These are phyloP conservation scores for Linurgus olivaceus DNA, from an alignment of 2,797 vertebrate species.

Conservation along the genomic window DNA sequence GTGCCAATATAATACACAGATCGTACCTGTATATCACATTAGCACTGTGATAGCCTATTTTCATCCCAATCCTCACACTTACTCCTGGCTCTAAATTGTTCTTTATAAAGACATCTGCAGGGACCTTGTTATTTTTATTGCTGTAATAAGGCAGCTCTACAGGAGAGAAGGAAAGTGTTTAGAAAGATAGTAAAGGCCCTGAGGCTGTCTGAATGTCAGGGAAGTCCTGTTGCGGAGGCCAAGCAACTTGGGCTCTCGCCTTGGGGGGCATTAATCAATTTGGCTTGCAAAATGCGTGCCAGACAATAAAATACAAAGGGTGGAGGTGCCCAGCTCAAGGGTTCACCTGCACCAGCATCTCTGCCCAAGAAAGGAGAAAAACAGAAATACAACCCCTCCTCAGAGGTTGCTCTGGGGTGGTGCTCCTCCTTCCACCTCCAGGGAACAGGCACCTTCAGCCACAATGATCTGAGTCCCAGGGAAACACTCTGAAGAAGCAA, in stretches of 20 bases:
- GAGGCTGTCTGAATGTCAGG: neutral
- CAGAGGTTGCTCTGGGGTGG: neutral
- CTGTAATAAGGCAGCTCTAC: constrained; percentile 70
- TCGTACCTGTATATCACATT: constrained; percentile 69
- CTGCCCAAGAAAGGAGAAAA: neutral
- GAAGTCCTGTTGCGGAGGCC: constrained; percentile 17
- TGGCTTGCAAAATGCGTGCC: neutral
- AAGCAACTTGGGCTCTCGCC: neutral
- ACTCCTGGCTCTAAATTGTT: constrained; percentile 70
- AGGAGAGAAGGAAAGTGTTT: constrained; percentile 63
- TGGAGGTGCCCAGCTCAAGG: neutral
- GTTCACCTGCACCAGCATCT: neutral
- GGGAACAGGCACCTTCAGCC: neutral
- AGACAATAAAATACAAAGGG: neutral
- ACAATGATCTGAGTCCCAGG: neutral
- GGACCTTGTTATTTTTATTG: constrained; percentile 82
- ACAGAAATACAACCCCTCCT: neutral
- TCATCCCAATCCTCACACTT: constrained; percentile 67
- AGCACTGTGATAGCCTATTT: constrained; percentile 64
- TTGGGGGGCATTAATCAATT: neutral
- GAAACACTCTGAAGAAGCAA: neutral
- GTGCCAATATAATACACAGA: neutral
- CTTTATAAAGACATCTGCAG: constrained; percentile 67
- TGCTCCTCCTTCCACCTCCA: neutral
- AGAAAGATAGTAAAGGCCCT: constrained; percentile 44